Base-by-base conservation (phyloP, 1,140 invertebrate species). In the Dryas iulia region DNA sequence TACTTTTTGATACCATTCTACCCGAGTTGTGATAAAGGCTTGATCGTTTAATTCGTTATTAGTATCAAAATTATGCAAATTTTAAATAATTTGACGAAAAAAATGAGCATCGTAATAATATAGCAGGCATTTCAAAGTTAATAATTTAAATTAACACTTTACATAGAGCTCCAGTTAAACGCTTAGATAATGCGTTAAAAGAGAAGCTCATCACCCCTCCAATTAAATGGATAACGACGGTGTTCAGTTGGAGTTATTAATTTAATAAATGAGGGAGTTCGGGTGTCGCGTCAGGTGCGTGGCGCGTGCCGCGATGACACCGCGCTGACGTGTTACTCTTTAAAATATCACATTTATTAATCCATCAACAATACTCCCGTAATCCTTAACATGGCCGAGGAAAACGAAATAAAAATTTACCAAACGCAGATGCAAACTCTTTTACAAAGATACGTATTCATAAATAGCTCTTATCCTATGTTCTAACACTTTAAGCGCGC, bases 241-340 rank as follows among this genome's bases (percentile, higher is more conserved):
- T 83, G 87, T 86, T 87, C 82, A 79, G 82, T 86, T 83, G 76
- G 76, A 89, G 85, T 91, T 91, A 91, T 91, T 91, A 91, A 91
- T 89, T 91, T 90, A 91, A 91, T 91, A 91, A 88, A 83, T 79
- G 71, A 78, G 86, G 86, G 82, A 83, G 84, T 76, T 83, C 81
- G 79, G 77, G 74, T 85, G 82, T 76, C 79, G 77, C 81, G 81
- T 84, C 88, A 89, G 87, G 86, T 89, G 84, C 73, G 77, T 57
- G 31, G 76, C 73, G 52, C 68, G 53, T 74, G 60, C 47, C 70
- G 28, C 24, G 64, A 59, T 71, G 72, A 70, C 62, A 66, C 47
- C 56, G 54, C 61, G 60, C 59, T 58, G 39, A 60, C 68, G 47
- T 47, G 33, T 14, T 30, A 31, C 62, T 26, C 31, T 63, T 59